Conservation (phyloP, 2,888 invertebrate species). For the Drosophila buzzatii region DNA sequence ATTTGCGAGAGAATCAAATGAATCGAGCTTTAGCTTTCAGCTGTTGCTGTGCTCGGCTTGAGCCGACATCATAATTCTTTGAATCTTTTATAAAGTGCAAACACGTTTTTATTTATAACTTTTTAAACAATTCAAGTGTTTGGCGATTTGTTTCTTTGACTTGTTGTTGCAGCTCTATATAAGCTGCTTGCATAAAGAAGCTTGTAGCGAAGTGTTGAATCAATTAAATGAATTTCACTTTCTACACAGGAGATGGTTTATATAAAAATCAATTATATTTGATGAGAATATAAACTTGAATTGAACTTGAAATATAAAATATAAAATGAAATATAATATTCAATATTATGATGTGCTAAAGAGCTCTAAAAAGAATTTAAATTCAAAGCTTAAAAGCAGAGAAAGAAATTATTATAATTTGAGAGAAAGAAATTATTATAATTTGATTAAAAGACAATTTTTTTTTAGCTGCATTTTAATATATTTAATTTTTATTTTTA, state of each 20-base stretch:
- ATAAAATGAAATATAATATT: neutral
- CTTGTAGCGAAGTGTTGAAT: neutral
- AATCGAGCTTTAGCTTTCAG: neutral
- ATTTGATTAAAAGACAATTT: neutral
- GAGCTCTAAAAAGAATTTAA: neutral
- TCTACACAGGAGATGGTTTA: neutral
- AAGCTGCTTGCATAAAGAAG: neutral
- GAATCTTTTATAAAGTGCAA: neutral
- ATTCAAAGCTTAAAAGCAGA: neutral
- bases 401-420: neutral
- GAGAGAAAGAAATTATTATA: neutral
- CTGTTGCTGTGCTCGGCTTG: neutral
- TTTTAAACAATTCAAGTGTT: neutral
- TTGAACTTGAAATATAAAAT: neutral
- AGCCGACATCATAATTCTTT: neutral
- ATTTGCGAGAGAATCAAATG: neutral
- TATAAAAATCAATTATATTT: neutral
- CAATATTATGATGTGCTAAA: constrained; percentile 3
- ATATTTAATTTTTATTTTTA: neutral
- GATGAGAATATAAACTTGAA: neutral
- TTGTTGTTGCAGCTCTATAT: neutral
- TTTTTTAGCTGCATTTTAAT: neutral
- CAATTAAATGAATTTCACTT: neutral
- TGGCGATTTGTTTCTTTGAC: neutral
- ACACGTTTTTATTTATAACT: constrained; percentile 1